Conservation (phyloP, 2,113 vertebrate species). For the Brachyhypopomus gauderio region DNA sequence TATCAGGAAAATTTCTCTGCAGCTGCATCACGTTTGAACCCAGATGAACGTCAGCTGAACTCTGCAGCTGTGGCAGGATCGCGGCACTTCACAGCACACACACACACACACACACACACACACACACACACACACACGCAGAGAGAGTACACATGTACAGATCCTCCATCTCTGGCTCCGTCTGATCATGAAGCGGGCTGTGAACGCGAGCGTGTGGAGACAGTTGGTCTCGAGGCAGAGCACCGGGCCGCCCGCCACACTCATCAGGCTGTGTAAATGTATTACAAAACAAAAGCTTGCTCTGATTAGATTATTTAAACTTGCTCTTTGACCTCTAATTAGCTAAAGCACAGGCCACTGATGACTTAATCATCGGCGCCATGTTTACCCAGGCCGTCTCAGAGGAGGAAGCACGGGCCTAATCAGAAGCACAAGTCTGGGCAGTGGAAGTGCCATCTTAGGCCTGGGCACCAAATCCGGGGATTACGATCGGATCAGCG, state of each 20-base stretch:
- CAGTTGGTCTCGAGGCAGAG: not conserved
- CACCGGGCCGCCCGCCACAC: not conserved
- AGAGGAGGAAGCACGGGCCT: not conserved
- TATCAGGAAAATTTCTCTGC: not conserved
- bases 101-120: not conserved
- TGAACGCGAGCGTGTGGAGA: not conserved
- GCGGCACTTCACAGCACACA: not conserved
- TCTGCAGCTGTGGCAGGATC: not conserved
- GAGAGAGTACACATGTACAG: not conserved
- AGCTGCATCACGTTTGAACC: not conserved
- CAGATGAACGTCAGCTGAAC: constrained; percentile 34
- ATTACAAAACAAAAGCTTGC: constrained; percentile 42
- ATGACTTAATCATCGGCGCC: constrained; percentile 24
- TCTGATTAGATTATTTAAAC: constrained; percentile 50
- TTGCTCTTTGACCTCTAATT: constrained; percentile 50
- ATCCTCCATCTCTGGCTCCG: not conserved
- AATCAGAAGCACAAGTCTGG: constrained; percentile 20
- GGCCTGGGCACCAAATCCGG: constrained; percentile 46
- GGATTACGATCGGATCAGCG: constrained; percentile 47
- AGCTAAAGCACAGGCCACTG: constrained; percentile 39
- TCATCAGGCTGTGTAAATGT: constrained; percentile 38
- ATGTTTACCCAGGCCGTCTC: constrained; percentile 31
- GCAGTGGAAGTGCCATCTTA: constrained; percentile 6
- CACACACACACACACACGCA: not conserved
- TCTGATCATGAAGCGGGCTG: not conserved